Evolutionary conservation across 2,797 vertebrate genomes (phyloP).

Genomic region (Borostomias antarcticus): DNA sequence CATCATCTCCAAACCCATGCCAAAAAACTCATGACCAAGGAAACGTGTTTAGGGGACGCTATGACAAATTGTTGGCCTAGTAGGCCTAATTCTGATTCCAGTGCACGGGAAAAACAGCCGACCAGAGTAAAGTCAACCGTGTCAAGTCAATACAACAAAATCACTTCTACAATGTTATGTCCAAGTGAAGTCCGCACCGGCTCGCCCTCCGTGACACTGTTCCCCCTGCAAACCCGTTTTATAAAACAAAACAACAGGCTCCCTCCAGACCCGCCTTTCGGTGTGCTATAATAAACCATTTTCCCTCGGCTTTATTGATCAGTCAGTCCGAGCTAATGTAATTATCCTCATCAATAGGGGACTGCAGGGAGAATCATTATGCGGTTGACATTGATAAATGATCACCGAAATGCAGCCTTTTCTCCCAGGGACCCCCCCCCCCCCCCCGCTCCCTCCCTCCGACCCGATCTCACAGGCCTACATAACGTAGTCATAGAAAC

Average conservation of each 20-base stretch:
- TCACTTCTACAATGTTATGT: conserved; percentile 15
- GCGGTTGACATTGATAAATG: conserved; percentile 99
- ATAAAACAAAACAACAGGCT: conserved; percentile 49
- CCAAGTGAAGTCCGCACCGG: conserved; percentile 34
- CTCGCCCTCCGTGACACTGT: conserved; percentile 31
- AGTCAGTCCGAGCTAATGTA: conserved; percentile 99
- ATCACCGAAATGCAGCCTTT: conserved; percentile 96
- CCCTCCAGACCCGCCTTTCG: conserved; percentile 67
- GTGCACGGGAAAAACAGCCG: background rate
- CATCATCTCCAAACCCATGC: too few species aligned
- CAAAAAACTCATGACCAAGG: too few species aligned
- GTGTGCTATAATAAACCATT: conserved; percentile 83
- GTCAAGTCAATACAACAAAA: background rate
- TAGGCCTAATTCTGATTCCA: too few species aligned
- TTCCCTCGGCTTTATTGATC: conserved; percentile 99
- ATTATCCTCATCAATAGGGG: conserved; percentile 99
- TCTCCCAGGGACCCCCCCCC: conserved; percentile 90
- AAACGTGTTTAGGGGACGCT: too few species aligned
- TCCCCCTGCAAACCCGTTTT: conserved; percentile 36
- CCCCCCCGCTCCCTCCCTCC: conserved; percentile 85
- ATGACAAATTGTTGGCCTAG: too few species aligned
- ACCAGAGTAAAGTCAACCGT: background rate
- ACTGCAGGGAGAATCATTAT: conserved; percentile 99
- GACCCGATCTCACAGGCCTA: conserved; percentile 79
- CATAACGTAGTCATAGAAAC: conserved; percentile 95